Evolutionary conservation across 2,113 vertebrate genomes (phyloP), one percentile per base, ranked within the genome.

Genomic region (Pandion haliaetus): DNA sequence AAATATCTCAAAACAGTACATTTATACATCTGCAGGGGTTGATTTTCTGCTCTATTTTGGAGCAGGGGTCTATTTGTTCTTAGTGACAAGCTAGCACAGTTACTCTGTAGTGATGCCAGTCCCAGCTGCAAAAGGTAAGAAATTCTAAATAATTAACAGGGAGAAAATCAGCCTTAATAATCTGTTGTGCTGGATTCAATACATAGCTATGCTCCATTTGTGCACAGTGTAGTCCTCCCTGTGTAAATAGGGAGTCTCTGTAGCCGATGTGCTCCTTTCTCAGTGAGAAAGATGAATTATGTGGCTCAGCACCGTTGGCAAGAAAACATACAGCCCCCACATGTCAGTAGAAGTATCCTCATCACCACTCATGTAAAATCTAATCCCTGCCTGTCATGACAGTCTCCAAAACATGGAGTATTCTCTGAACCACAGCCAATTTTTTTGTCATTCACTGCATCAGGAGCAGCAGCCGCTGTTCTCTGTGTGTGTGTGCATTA

Each of bases 301-400:
- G 93, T 97, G 95, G 66, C 88, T 97, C 94, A 63, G 89, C 42
- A 67, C 74, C 5, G 0, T 14, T 96, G 97, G 88, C 95, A 95
- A 96, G 91, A 13, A 95, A 91, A 87, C 77, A 69, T 79, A 79
- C 91, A 72, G 91, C 70, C 74, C 76, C 92, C 74, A 91, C 84
- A 93, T 97, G 77, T 95, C 95, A 95, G 88, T 67, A 85, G 95
- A 95, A 82, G 72, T 81, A 86, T 93, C 84, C 84, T 96, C 94
- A 90, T 95, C 94, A 92, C 88, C 96, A 93, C 81, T 94, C 86
- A 96, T 96, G 94, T 96, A 96, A 94, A 95, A 95, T 91, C 70
- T 97, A 96, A 97, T 95, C 95, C 95, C 77, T 70, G 78, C 74
- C 88, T 96, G 93, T 95, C 92, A 92, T 78, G 88, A 96, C 73